Evolutionary conservation across 2,888 invertebrate genomes (phyloP).

Genomic region (Drosophila setosimentum): DNA sequence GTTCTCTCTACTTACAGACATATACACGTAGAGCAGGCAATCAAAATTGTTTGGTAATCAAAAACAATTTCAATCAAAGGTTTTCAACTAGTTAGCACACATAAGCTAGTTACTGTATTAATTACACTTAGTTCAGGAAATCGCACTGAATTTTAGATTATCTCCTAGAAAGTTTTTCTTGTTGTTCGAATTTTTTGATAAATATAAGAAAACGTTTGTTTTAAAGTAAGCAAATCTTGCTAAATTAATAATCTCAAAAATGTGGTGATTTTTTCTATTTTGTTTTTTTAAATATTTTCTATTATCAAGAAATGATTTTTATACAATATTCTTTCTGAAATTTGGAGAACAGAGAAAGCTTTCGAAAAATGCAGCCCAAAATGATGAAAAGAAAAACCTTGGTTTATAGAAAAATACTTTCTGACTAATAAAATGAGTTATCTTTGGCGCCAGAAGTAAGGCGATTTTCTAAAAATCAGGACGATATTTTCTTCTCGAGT

Average conservation of each 20-base stretch:
- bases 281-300: neutral
- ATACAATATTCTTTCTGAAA: neutral
- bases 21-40: slow-evolving; percentile 52
- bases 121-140: neutral
- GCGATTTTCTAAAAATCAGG: neutral
- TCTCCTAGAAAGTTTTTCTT: neutral
- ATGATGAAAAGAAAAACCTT: no score
- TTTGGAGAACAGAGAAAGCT: neutral
- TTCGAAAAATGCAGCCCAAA: no score
- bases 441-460: neutral
- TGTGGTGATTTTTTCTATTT: accelerated
- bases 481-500: neutral
- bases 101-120: slow-evolving; percentile 32
- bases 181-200: neutral
- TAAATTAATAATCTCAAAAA: neutral
- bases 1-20: slow-evolving; percentile 49
- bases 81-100: slow-evolving; percentile 19
- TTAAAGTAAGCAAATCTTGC: neutral
- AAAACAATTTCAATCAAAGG: slow-evolving; percentile 23
- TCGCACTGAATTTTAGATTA: neutral
- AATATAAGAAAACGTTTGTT: neutral
- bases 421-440: neutral
- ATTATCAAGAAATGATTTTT: neutral
- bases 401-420: no score
- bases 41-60: slow-evolving; percentile 20